Conservation (phyloP, 2,113 vertebrate genomes). For the Rhea pennata region DNA sequence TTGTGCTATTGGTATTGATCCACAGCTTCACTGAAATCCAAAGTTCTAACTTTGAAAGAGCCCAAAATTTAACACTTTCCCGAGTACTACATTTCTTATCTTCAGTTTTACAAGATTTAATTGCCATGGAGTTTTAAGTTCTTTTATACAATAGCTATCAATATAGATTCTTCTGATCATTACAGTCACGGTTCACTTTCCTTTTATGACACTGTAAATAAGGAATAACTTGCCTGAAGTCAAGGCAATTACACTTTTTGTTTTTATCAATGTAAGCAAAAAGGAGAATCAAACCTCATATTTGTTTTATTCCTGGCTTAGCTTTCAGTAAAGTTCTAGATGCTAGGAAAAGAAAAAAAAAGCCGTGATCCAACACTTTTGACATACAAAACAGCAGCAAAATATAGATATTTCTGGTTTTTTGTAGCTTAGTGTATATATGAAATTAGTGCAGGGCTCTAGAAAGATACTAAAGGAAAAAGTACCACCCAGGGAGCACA, state of each 20-base stretch:
- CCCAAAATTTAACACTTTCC: neutral
- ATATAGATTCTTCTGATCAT: neutral
- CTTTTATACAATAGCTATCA: neutral
- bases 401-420: neutral
- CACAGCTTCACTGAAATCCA: neutral
- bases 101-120: neutral
- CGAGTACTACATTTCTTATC: neutral
- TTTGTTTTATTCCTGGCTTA: neutral
- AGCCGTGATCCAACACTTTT: neutral
- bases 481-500: neutral
- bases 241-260: neutral
- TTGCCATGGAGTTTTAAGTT: neutral
- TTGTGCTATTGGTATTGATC: rapidly evolving
- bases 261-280: neutral
- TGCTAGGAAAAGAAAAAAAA: neutral
- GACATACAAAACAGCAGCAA: neutral
- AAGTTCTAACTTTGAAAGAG: neutral
- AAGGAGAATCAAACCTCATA: neutral
- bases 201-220: neutral
- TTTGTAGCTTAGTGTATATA: neutral
- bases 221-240: neutral
- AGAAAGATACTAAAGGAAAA: neutral
- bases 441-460: neutral
- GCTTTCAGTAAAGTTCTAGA: neutral
- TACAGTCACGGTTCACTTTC: neutral